Percentiles rank a stretch among this genome's conserved stretches.
Evolutionary conservation across 2,888 invertebrate genomes (phyloP).

Genomic region (Callimorpha dominula): DNA sequence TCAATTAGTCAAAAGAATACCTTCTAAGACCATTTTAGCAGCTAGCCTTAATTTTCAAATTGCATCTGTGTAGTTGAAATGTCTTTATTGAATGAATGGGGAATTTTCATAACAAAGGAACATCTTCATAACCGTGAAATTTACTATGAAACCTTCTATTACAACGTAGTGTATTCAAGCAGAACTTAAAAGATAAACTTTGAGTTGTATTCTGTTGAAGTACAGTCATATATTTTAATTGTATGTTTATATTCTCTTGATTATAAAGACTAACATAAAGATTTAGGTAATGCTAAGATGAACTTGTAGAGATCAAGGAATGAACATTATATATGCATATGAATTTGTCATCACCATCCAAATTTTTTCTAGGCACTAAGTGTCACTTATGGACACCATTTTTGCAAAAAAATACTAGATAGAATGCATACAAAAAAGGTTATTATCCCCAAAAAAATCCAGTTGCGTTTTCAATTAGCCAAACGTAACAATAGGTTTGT

Average conservation of each 20-base stretch:
- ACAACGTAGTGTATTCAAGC: constrained; percentile 30
- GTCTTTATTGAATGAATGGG: neutral
- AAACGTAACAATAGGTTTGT: too few species aligned
- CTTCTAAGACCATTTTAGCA: neutral
- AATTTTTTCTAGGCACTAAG: too few species aligned
- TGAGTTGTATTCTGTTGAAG: neutral
- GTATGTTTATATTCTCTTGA: neutral
- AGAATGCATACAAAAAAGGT: too few species aligned
- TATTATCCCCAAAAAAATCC: too few species aligned
- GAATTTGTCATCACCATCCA: too few species aligned
- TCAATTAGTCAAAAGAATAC: constrained; percentile 1
- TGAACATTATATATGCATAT: neutral
- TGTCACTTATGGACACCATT: too few species aligned
- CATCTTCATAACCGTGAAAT: constrained; percentile 1
- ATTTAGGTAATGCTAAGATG: neutral
- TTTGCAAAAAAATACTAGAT: too few species aligned
- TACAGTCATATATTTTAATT: neutral
- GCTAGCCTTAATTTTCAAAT: constrained; percentile 5
- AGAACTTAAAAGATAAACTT: neutral
- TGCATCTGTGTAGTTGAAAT: constrained; percentile 4
- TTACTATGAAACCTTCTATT: constrained; percentile 9
- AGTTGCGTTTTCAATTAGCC: too few species aligned
- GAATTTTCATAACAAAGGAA: neutral
- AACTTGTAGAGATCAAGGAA: neutral
- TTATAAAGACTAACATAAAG: neutral